Percentiles rank a stretch among this genome's conserved stretches.
These are phyloP conservation scores for Diuraphis noxia DNA, from an alignment of 1,140 invertebrate genomes.

Conservation along the genomic window DNA sequence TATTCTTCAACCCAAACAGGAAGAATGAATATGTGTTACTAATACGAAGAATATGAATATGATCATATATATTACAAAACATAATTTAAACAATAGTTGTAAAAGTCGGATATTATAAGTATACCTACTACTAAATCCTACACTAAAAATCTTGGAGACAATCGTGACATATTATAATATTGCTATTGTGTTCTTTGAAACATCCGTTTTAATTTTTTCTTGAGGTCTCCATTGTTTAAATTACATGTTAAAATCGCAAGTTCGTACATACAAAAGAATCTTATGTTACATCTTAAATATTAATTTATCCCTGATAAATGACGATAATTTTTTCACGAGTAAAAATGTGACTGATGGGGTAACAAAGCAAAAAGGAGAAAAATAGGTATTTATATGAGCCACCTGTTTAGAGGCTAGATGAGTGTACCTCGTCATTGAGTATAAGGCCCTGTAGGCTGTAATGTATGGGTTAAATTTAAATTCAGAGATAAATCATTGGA, in stretches of 20 bases:
- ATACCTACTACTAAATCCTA: background rate
- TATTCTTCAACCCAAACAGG: background rate
- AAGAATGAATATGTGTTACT: background rate
- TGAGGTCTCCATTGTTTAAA: background rate
- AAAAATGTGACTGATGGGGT: background rate
- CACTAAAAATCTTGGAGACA: background rate
- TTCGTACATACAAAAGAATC: background rate
- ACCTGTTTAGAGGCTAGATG: too few species aligned
- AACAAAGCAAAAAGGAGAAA: background rate
- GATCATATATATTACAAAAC: background rate
- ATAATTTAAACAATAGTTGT: background rate
- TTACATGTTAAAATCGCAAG: background rate
- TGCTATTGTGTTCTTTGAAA: background rate
- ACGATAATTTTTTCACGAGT: background rate
- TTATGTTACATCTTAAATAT: background rate
- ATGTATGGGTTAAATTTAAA: too few species aligned
- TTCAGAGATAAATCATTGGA: too few species aligned
- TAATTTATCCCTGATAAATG: background rate
- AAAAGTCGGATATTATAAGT: background rate
- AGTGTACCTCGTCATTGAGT: too few species aligned
- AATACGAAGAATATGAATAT: background rate
- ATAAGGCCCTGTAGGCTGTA: too few species aligned
- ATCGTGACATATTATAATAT: conserved; percentile 13
- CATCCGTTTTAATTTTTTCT: conserved; percentile 15
- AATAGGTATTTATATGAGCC: too few species aligned